phyloP scores from a whole-genome alignment of 2,797 vertebrate genomes.

The Hippopotamyrus pictus region DNA sequence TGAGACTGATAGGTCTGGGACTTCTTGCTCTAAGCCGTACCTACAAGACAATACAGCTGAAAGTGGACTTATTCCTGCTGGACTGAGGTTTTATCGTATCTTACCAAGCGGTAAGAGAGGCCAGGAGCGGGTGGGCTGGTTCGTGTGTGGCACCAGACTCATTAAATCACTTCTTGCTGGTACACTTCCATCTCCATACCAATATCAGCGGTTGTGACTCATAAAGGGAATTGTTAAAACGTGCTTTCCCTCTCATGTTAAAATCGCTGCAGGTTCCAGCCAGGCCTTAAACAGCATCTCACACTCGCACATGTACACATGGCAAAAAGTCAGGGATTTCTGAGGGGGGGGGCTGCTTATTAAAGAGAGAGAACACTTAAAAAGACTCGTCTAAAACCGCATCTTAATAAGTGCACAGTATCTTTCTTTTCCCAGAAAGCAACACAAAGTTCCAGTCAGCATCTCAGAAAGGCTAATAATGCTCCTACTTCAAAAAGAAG shows the following conservation, averaged over 20 bases:
- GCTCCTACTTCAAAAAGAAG: not conserved
- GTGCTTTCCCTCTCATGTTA: not conserved
- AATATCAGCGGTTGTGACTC: conserved; percentile 35
- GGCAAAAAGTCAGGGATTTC: not conserved
- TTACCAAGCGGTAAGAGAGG: conserved; percentile 49
- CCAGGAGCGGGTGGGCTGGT: conserved; percentile 21
- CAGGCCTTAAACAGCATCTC: not conserved
- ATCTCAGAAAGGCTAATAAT: not conserved
- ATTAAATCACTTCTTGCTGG: conserved; percentile 11
- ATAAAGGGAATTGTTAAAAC: conserved; percentile 43
- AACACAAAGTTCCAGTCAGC: not conserved
- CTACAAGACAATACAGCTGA: not conserved
- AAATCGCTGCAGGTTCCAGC: not conserved
- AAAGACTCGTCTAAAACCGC: not conserved
- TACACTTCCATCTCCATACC: conserved; percentile 36
- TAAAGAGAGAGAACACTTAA: not conserved
- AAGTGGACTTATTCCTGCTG: not conserved
- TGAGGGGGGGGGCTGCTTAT: not conserved
- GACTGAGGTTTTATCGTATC: conserved; percentile 51
- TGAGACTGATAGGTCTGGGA: not conserved
- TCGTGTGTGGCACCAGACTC: not conserved
- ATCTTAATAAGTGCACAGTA: not conserved
- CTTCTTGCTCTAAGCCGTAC: not conserved
- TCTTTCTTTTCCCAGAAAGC: not conserved
- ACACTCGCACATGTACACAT: not conserved